Percentiles rank a stretch among this genome's conserved stretches.
Evolutionary conservation across 2,888 invertebrate genomes (phyloP).

Genomic region (Gibbula magus): DNA sequence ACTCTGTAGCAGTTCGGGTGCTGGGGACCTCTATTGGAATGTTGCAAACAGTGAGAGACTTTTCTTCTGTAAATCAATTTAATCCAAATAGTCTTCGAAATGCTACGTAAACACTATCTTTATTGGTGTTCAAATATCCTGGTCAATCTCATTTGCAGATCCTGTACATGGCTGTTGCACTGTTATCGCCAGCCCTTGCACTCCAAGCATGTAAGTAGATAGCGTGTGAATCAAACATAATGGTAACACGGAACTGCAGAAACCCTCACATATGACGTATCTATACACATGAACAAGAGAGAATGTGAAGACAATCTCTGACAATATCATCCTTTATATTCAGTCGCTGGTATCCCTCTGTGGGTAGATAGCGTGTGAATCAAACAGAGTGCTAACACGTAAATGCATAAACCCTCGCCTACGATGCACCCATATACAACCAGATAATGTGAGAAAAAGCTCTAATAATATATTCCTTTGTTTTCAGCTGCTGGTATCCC

Average conservation of each 20-base stretch:
- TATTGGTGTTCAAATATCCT: conserved; percentile 30
- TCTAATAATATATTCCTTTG: not conserved
- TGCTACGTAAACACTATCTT: conserved; percentile 39
- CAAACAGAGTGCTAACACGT: not conserved
- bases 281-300: no score
- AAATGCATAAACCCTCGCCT: no score
- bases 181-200: conserved; percentile 49
- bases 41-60: conserved; percentile 43
- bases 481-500: conserved; percentile 87
- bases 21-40: conserved; percentile 46
- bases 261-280: no score
- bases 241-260: no score
- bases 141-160: conserved; percentile 33
- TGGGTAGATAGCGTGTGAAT: not conserved
- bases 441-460: no score
- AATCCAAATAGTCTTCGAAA: conserved; percentile 11
- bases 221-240: no score
- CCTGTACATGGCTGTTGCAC: conserved; percentile 50
- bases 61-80: not conserved
- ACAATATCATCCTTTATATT: no score
- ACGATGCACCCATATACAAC: no score
- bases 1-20: conserved; percentile 44
- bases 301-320: no score
- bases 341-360: no score
- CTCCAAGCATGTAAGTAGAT: conserved; percentile 46